Percentiles rank a stretch among this genome's conserved stretches.
phyloP scores from a whole-genome alignment of 2,113 vertebrate genomes.

The Ceyx melanurus region DNA sequence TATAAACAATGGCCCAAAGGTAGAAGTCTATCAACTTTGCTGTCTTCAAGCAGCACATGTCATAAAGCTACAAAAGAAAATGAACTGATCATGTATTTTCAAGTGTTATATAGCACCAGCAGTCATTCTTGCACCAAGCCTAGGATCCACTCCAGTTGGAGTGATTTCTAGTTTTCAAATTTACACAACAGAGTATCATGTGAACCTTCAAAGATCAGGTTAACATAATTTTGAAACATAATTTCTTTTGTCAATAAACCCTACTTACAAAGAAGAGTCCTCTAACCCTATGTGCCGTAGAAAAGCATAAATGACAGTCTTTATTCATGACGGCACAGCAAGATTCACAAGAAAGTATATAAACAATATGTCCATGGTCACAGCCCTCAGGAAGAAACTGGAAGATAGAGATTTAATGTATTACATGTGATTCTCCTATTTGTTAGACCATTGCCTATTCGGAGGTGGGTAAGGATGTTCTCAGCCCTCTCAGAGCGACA shows the following conservation, averaged over 20 bases:
- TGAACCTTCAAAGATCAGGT: neutral
- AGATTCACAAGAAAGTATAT: neutral
- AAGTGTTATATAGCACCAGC: neutral
- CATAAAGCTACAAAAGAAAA: neutral
- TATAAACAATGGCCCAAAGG: neutral
- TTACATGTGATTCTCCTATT: neutral
- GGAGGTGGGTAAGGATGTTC: neutral
- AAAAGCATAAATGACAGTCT: neutral
- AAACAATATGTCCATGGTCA: neutral
- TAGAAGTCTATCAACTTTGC: neutral
- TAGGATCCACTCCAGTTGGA: neutral
- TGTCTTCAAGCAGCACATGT: neutral
- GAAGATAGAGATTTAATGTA: neutral
- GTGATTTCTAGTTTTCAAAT: neutral
- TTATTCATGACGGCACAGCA: neutral
- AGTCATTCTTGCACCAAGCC: neutral
- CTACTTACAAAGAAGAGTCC: neutral
- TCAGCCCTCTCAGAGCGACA: neutral
- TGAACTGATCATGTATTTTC: neutral
- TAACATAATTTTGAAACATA: neutral
- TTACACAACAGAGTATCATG: neutral
- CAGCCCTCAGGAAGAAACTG: neutral
- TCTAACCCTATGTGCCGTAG: neutral
- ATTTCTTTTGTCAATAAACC: neutral
- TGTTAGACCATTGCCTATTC: neutral